Evolutionary conservation across 2,113 vertebrate genomes (phyloP), one percentile per base, ranked within the genome.

Genomic region (Scatophagus argus): DNA sequence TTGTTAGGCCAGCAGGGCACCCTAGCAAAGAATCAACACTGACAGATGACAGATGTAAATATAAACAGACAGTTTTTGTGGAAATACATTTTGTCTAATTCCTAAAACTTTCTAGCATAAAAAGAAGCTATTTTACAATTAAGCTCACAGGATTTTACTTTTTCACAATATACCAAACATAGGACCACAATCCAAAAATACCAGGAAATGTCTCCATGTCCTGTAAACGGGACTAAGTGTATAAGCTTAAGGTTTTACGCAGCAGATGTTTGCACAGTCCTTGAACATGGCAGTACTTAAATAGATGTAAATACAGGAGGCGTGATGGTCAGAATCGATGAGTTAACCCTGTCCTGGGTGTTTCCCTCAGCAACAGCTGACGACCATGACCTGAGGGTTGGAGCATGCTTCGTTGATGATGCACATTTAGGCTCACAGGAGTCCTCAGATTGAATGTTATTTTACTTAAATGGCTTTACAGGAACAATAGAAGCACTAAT

Each of bases 221-320:
- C n/a, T n/a, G n/a, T n/a, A n/a, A n/a, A n/a, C n/a, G n/a, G n/a
- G n/a, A n/a, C n/a, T n/a, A n/a, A n/a, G n/a, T n/a, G 8, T 65
- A 14, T 6, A 11, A 27, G 44, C 36, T 73, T 65, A 44, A 27
- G 36, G 43, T 73, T 41, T 80, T 49, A 80, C 69, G 14, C 61
- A 25, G 69, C 3, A 2, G 38, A 19, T 19, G 62, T 29, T 27
- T 29, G 21, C 29, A 21, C 23, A 52, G 54, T 63, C 39, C 17
- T 5, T 36, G 31, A 81, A 52, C 11, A 9, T 74, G 62, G 66
- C 21, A 14, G 32, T 6, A 32, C 31, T 39, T 32, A 49, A 69
- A 46, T 11, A 66, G 7, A 64, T 44, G 27, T 64, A 75, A 63
- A 69, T 43, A 49, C 46, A 29, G 46, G 14, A 8, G 21, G 4